These are phyloP conservation scores for Dioctria linearis DNA, from an alignment of 2,888 invertebrate species.

Conservation along the genomic window DNA sequence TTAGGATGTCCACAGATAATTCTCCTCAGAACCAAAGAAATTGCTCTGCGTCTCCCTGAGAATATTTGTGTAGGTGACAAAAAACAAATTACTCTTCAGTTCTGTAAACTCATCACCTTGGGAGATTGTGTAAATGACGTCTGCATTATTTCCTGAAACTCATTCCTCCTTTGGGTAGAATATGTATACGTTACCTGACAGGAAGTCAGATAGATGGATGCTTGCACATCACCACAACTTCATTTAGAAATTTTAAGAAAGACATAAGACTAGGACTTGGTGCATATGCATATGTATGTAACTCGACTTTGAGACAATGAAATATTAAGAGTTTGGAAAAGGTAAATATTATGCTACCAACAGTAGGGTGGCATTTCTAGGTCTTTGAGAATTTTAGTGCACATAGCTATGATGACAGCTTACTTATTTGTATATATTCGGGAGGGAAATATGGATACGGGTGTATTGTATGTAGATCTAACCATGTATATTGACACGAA, in stretches of 20 bases:
- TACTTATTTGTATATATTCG: too few relatives aligned
- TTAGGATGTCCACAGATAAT: too few relatives aligned
- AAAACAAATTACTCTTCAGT: slow-evolving; percentile 44
- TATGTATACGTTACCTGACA: slow-evolving; percentile 46
- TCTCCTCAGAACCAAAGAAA: background rate
- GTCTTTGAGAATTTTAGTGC: too few relatives aligned
- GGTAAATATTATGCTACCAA: too few relatives aligned
- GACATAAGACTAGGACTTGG: slow-evolving; percentile 16
- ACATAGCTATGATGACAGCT: too few relatives aligned
- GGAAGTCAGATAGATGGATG: slow-evolving; percentile 24
- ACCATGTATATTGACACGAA: too few relatives aligned
- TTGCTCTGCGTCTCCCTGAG: slow-evolving; percentile 43
- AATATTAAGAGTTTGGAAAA: too few relatives aligned
- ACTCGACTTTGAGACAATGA: background rate
- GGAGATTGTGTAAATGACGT: slow-evolving; percentile 50
- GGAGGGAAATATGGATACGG: too few relatives aligned
- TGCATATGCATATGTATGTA: slow-evolving; percentile 1
- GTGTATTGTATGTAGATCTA: background rate
- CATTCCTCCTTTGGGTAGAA: slow-evolving; percentile 24
- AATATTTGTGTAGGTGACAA: slow-evolving; percentile 42
- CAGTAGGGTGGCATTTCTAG: too few relatives aligned
- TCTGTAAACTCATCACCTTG: slow-evolving; percentile 50
- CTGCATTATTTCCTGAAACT: slow-evolving; percentile 46
- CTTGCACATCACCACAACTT: slow-evolving; percentile 34
- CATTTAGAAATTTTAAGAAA: slow-evolving; percentile 36